Base-by-base conservation (phyloP, 2,888 invertebrate genomes). In the Lymantria monacha region DNA sequence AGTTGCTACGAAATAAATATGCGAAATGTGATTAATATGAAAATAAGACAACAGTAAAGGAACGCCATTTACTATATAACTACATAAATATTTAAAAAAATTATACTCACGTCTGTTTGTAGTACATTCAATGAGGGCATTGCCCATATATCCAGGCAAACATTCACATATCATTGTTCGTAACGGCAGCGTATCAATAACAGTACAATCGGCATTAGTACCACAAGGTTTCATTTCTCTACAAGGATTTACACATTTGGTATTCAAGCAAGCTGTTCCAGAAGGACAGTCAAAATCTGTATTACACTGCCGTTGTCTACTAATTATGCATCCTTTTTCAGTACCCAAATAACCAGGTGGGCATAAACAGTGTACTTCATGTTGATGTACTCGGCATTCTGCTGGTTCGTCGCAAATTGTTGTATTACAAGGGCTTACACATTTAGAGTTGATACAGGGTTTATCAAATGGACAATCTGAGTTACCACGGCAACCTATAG, bases 131-230 rank as follows among this genome's bases (percentile, higher is more conserved):
- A 95, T 92, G 9, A 96, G 95, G 14, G 97, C 97, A 78, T 97
- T 96, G 79, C 97, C 98, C 83, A 94, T 94, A 77, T 95, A 97
- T 55, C 97, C 97, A 36, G 96, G 95, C 42, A 95, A 79, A 78
- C 98, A 98, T 82, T 96, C 95, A 74, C 97, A 98, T 57, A 96
- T 94, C 95, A 97, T 96, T 9, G 97, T 97, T 74, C 96, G 93
- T 0, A 97, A 95, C 9, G 97, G 97, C 46, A 94, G 88, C 0
- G 97, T 97, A 74, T 97, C 95, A 33, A 96, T 85, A 1, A 96
- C 95, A 56, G 93, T 94, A 74, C 97, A 97, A 53, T 94, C 92
- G 0, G 97, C 95, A 73, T 97, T 96, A 0, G 93, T 92, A 8
- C 96, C 97, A 73, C 97, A 98, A 0, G 97, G 97, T 65, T 94